phyloP scores from a whole-genome alignment of 2,797 vertebrate species.

The Tarsius wallacei region DNA sequence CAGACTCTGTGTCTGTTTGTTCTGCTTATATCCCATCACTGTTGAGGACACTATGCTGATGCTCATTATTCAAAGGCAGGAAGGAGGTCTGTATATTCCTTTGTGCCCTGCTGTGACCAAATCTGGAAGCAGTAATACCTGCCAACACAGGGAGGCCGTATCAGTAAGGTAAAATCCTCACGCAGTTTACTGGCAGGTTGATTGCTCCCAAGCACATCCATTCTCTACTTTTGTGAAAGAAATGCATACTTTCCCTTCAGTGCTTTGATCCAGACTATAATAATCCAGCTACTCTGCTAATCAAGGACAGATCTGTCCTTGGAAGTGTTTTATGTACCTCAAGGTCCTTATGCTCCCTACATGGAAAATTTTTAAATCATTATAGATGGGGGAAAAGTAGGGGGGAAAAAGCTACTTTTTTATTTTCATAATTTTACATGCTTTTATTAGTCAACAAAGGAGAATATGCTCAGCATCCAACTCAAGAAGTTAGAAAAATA shows the following conservation, averaged over 20 bases:
- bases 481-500: background rate
- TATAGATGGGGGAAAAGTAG: background rate
- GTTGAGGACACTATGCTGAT: conserved; percentile 26
- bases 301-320: conserved; percentile 40
- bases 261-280: conserved; percentile 37
- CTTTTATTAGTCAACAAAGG: conserved; percentile 19
- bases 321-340: background rate
- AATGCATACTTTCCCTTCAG: background rate
- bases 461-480: background rate
- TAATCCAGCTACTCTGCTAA: conserved; percentile 50
- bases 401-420: background rate
- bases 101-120: conserved; percentile 76
- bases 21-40: conserved; percentile 70
- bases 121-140: conserved; percentile 79
- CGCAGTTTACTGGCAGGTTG: background rate
- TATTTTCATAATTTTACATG: background rate
- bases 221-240: conserved; percentile 19
- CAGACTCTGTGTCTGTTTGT: conserved; percentile 19
- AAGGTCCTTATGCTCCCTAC: background rate
- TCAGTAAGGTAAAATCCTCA: conserved; percentile 56
- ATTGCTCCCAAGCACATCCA: background rate
- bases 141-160: conserved; percentile 49
- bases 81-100: conserved; percentile 68
- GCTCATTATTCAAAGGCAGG: conserved; percentile 78
- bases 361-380: background rate